Percentiles rank a stretch among this genome's conserved stretches.
phyloP scores from a whole-genome alignment of 2,888 invertebrate genomes.

The Ichneumoninae sp. region DNA sequence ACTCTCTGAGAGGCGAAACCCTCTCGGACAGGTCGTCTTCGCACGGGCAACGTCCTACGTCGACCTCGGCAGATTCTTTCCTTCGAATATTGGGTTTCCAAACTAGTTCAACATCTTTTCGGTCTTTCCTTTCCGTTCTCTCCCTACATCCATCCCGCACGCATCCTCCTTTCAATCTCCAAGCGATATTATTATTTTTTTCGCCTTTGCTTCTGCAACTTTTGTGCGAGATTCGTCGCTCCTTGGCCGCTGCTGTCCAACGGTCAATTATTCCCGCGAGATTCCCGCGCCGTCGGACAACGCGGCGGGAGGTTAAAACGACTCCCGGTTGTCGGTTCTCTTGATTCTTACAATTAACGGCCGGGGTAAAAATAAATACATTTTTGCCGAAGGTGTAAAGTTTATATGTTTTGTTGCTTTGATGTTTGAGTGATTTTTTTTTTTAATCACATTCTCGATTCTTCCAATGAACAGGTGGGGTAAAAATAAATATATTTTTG shows the following conservation, averaged over 20 bases:
- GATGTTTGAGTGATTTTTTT: too few relatives aligned
- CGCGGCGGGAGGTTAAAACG: conserved; percentile 17
- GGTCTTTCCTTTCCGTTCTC: conserved; percentile 17
- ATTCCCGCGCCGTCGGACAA: conserved; percentile 58
- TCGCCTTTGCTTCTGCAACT: conserved; percentile 1
- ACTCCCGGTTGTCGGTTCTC: background rate
- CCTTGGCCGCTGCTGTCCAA: conserved; percentile 4
- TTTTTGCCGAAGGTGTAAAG: too few relatives aligned
- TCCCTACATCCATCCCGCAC: background rate
- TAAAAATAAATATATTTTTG: background rate
- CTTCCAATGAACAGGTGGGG: background rate
- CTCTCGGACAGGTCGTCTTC: conserved; percentile 21
- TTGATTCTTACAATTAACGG: background rate
- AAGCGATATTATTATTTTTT: conserved; percentile 2
- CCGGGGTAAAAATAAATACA: background rate
- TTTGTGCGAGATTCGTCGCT: background rate
- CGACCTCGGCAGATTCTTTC: conserved; percentile 62
- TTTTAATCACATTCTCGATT: background rate
- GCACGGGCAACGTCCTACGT: conserved; percentile 65
- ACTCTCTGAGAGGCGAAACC: conserved; percentile 10
- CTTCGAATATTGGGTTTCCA: conserved; percentile 64
- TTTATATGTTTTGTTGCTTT: too few relatives aligned
- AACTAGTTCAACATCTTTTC: conserved; percentile 40
- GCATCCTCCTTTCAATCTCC: background rate
- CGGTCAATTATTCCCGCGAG: conserved; percentile 43